These are phyloP conservation scores for Polypterus bichir DNA, from an alignment of 2,113 vertebrate species.

Conservation along the genomic window DNA sequence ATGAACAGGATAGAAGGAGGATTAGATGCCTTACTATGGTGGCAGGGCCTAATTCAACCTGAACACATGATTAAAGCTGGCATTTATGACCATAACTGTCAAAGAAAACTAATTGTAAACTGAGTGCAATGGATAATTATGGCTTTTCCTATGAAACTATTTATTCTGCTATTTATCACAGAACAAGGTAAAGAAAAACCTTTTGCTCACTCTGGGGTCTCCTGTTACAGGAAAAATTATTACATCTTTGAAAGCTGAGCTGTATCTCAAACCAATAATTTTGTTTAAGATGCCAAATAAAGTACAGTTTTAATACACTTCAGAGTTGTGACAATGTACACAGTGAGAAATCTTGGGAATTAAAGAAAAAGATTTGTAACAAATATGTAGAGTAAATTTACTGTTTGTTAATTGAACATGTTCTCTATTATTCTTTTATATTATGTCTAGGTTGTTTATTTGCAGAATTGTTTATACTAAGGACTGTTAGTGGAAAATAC, in stretches of 20 bases:
- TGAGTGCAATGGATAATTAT: slow-evolving; percentile 52
- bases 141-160: slow-evolving; percentile 39
- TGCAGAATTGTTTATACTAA: too few species aligned
- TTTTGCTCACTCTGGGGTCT: slow-evolving; percentile 40
- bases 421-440: too few species aligned
- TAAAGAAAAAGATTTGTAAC: not conserved
- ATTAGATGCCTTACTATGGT: slow-evolving; percentile 51
- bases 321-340: too few species aligned
- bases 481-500: too few species aligned
- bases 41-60: slow-evolving; percentile 47
- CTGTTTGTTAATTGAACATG: not conserved
- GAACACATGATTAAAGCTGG: slow-evolving; percentile 56
- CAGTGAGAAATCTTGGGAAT: not conserved
- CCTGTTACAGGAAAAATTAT: slow-evolving; percentile 34
- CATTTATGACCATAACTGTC: slow-evolving; percentile 59
- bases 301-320: not conserved
- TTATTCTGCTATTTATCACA: slow-evolving; percentile 47
- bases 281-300: slow-evolving; percentile 13
- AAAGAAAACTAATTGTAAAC: slow-evolving; percentile 58
- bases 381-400: not conserved
- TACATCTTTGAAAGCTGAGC: slow-evolving; percentile 44
- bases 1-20: slow-evolving; percentile 49
- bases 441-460: too few species aligned
- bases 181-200: slow-evolving; percentile 39
- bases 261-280: slow-evolving; percentile 27